Percentiles rank a stretch among this genome's conserved stretches.
phyloP scores from a whole-genome alignment of 2,113 vertebrate species.

The Phodopus roborovskii region DNA sequence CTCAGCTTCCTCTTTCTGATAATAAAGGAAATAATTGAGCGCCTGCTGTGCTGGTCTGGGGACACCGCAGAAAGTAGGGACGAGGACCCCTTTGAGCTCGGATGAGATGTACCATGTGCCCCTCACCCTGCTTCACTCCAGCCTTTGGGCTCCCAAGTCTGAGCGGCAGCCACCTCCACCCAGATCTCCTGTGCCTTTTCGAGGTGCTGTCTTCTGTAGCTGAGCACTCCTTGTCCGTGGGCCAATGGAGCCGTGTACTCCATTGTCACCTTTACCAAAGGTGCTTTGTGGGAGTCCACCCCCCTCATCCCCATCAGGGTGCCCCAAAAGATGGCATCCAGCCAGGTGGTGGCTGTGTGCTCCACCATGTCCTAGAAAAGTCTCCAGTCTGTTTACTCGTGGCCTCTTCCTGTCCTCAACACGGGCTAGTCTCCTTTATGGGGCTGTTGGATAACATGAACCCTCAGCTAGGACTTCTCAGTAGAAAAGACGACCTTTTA shows the following conservation, averaged over 20 bases:
- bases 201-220: too few species aligned
- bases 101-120: background rate
- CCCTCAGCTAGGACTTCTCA: background rate
- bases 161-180: background rate
- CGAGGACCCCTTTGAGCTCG: too few species aligned
- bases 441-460: background rate
- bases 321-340: background rate
- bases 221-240: background rate
- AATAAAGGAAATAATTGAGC: background rate
- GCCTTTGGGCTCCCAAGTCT: background rate
- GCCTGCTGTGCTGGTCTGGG: background rate
- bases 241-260: background rate
- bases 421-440: background rate
- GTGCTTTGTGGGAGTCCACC: background rate
- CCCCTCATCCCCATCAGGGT: background rate
- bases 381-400: background rate
- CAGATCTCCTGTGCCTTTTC: background rate
- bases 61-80: background rate
- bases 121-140: rapidly evolving
- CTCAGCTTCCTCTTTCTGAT: background rate
- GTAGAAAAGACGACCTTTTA: background rate
- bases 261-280: background rate
- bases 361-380: background rate
- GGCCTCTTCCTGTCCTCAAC: background rate
- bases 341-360: background rate